A percentile compares a stretch with the other conserved stretches of the same genome.
Conservation (phyloP, 2,113 vertebrate species). For the Chamaea fasciata region DNA sequence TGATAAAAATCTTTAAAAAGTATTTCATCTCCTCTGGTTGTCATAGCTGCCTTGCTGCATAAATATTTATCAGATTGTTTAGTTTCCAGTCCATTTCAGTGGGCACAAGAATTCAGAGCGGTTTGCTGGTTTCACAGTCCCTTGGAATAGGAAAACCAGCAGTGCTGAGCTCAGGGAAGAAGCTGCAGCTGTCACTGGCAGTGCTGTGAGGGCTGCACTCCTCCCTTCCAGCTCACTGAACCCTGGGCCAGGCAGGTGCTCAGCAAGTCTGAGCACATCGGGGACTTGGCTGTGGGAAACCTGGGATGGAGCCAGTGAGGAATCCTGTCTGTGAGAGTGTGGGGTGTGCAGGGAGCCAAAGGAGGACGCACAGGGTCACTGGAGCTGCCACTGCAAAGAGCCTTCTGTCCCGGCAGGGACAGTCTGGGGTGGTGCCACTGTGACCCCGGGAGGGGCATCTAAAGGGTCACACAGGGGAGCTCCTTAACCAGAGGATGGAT, state of each 20-base stretch:
- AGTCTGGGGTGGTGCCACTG: neutral
- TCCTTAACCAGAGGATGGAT: neutral
- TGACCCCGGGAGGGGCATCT: fast-evolving
- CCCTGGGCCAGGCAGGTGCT: neutral
- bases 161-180: neutral
- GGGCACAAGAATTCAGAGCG: neutral
- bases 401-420: neutral
- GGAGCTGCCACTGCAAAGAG: neutral
- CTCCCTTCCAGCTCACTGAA: neutral
- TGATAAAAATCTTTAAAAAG: neutral
- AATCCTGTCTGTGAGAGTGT: neutral
- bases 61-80: slow-evolving; percentile 21
- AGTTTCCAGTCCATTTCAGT: neutral
- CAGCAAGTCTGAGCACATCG: neutral
- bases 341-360: neutral
- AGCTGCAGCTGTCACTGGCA: neutral
- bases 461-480: neutral
- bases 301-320: neutral
- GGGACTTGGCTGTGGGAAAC: neutral
- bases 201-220: neutral
- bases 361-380: fast-evolving
- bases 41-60: neutral
- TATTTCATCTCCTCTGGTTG: neutral
- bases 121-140: neutral
- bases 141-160: neutral